Conservation (phyloP, 2,888 invertebrate genomes). For the Ichneumon xanthorius region DNA sequence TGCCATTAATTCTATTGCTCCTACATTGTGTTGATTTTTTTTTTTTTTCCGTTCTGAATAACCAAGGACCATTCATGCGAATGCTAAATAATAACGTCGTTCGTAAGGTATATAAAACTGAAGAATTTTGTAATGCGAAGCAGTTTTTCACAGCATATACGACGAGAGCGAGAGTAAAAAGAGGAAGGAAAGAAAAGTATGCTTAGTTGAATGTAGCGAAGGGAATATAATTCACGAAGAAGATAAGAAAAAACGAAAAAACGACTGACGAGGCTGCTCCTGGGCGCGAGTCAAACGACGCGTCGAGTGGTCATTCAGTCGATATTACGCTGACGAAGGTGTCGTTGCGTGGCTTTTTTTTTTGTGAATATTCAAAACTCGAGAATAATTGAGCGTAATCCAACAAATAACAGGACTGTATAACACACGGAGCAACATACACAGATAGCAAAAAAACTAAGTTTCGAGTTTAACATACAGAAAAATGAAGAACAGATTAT, state of each 20-base stretch:
- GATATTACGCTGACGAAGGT: slow-evolving; percentile 32
- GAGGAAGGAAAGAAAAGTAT: slow-evolving; percentile 16
- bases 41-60: slow-evolving; percentile 39
- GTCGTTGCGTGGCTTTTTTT: slow-evolving; percentile 29
- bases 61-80: slow-evolving; percentile 31
- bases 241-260: slow-evolving; percentile 24
- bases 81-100: slow-evolving; percentile 52
- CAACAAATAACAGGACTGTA: slow-evolving; percentile 44
- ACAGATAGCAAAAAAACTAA: slow-evolving; percentile 33
- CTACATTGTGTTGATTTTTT: slow-evolving; percentile 42
- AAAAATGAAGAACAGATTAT: slow-evolving; percentile 19
- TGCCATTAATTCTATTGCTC: slow-evolving; percentile 48
- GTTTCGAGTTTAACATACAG: slow-evolving; percentile 15
- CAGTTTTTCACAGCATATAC: slow-evolving; percentile 74
- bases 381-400: slow-evolving; percentile 59
- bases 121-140: slow-evolving; percentile 73
- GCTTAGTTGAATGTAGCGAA: slow-evolving; percentile 50
- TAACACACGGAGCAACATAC: slow-evolving; percentile 14
- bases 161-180: slow-evolving; percentile 6
- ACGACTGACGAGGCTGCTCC: slow-evolving; percentile 13
- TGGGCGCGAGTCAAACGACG: slow-evolving; percentile 31
- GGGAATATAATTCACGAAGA: slow-evolving; percentile 41
- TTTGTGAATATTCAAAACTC: slow-evolving; percentile 41
- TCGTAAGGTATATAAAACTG: slow-evolving; percentile 44
- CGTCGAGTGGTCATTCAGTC: slow-evolving; percentile 21